A percentile compares a stretch with the other conserved stretches of the same genome.
Evolutionary conservation across 1,140 invertebrate species (phyloP).

Genomic region (Neotoxoptera formosana): DNA sequence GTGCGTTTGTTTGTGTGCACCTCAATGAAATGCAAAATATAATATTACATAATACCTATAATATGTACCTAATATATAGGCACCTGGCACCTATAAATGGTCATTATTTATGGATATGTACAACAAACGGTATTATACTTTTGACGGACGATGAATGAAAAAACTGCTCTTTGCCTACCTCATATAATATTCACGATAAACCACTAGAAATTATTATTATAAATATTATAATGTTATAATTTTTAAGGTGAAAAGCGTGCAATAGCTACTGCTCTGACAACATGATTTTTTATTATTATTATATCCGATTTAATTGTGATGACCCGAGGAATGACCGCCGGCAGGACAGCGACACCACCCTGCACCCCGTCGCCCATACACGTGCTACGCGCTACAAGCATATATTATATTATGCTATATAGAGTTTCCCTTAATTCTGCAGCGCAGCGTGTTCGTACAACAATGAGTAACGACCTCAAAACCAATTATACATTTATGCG

Average conservation of each 20-base stretch:
- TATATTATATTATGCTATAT: not conserved
- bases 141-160: not conserved
- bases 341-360: not conserved
- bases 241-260: not conserved
- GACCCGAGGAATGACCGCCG: not conserved
- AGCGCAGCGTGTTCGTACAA: not conserved
- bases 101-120: too few relatives aligned
- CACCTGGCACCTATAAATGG: too few relatives aligned
- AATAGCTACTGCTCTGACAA: not conserved
- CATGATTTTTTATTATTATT: not conserved
- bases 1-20: not conserved
- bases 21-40: not conserved
- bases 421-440: not conserved
- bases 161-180: not conserved
- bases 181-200: not conserved
- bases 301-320: constrained; percentile 9
- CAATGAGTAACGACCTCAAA: not conserved
- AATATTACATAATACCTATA: not conserved
- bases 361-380: not conserved
- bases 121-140: not conserved
- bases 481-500: not conserved
- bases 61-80: not conserved
- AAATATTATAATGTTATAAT: not conserved
- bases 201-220: not conserved
- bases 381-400: not conserved